Conservation (phyloP, 2,888 invertebrate genomes). For the Cataglyphis rosenhaueri region DNA sequence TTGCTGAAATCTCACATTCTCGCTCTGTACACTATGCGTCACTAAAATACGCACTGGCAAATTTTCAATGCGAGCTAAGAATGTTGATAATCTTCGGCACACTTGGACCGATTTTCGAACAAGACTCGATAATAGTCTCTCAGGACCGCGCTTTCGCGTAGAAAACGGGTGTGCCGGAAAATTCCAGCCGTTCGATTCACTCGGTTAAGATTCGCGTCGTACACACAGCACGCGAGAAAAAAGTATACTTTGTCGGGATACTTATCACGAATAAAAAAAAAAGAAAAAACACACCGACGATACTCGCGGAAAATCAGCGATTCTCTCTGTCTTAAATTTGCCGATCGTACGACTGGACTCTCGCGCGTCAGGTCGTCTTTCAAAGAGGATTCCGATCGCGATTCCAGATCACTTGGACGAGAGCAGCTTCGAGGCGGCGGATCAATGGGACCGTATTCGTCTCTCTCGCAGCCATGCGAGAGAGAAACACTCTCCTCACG, state of each 20-base stretch:
- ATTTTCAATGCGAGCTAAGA: background rate
- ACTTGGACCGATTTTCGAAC: background rate
- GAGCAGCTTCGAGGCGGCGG: constrained; percentile 44
- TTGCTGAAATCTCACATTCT: background rate
- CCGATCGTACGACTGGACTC: background rate
- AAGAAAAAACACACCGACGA: background rate
- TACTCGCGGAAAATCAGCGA: background rate
- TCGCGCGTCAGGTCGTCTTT: background rate
- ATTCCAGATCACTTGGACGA: constrained; percentile 18
- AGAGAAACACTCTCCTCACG: constrained; percentile 78
- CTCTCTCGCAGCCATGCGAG: constrained; percentile 62
- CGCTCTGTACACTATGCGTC: constrained; percentile 23
- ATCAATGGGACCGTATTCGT: constrained; percentile 46
- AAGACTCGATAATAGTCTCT: background rate
- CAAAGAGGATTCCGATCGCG: constrained; percentile 25
- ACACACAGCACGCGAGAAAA: background rate
- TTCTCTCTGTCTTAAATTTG: background rate
- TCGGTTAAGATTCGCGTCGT: background rate
- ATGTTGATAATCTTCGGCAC: background rate
- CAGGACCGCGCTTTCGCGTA: background rate
- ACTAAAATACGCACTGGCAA: background rate
- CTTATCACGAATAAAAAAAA: background rate
- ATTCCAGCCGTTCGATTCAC: background rate
- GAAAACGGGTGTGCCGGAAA: constrained; percentile 16
- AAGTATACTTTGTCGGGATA: background rate